Percentiles rank a stretch among this genome's conserved stretches.
Conservation (phyloP, 1,140 invertebrate species). For the Drosophila varians region DNA sequence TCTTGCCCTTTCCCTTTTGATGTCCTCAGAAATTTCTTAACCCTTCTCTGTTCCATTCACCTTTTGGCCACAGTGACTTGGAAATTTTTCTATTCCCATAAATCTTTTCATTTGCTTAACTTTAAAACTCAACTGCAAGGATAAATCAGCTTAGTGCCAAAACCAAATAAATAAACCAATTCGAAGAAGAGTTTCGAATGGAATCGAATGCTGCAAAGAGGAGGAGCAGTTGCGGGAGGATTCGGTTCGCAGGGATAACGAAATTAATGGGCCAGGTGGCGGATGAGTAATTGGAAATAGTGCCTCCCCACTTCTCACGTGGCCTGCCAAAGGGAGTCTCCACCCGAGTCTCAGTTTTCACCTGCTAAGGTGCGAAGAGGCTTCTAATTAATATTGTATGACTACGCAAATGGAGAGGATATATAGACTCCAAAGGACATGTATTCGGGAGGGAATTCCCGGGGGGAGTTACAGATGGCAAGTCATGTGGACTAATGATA, state of each 20-base stretch:
- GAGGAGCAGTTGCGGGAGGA: not conserved
- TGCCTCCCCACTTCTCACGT: not conserved
- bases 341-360: constrained; percentile 21
- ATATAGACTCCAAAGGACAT: not conserved
- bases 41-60: not conserved
- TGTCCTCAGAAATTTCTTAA: not conserved
- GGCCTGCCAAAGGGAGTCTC: not conserved
- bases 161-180: constrained; percentile 5
- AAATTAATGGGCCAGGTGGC: constrained; percentile 22
- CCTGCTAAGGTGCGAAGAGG: constrained; percentile 24
- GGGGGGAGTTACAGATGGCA: constrained; percentile 14
- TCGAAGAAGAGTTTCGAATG: not conserved
- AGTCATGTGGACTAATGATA: constrained; percentile 58
- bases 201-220: not conserved
- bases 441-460: not conserved
- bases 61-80: not conserved
- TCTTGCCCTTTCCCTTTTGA: not conserved
- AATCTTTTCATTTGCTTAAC: not conserved
- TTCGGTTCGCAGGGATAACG: constrained; percentile 1
- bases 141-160: constrained; percentile 22
- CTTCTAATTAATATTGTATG: constrained; percentile 50
- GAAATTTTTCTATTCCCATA: not conserved
- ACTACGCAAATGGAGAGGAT: constrained; percentile 42
- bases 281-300: constrained; percentile 30
- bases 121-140: constrained; percentile 7